phyloP scores from a whole-genome alignment of 2,113 vertebrate genomes.

The Phainopepla nitens region DNA sequence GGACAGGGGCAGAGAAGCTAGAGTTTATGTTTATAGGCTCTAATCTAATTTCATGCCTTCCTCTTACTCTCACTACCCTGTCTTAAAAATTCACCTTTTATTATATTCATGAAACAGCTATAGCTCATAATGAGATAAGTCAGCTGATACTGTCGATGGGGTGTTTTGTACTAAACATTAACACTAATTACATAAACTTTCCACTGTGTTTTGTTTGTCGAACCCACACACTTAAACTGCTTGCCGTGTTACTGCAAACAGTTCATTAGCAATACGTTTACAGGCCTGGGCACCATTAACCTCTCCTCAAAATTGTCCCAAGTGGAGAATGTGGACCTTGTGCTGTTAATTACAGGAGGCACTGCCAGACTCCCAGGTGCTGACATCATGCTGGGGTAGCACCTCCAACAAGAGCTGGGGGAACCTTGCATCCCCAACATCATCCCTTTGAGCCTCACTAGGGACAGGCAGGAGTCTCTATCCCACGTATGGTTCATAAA shows the following conservation, averaged over 20 bases:
- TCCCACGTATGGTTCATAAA: neutral
- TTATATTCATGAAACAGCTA: neutral
- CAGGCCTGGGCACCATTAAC: neutral
- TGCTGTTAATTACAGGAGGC: constrained; percentile 17
- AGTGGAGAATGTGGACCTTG: constrained; percentile 1
- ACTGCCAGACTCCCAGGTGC: neutral
- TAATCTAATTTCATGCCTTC: constrained; percentile 46
- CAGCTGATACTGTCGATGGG: neutral
- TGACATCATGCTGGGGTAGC: neutral
- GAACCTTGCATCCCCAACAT: neutral
- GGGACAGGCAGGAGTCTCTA: neutral
- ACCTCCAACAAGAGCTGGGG: neutral
- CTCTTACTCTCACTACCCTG: neutral
- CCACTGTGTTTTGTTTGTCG: neutral
- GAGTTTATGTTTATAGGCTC: neutral
- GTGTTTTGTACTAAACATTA: neutral
- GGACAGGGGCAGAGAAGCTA: neutral
- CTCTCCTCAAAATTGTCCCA: constrained; percentile 25
- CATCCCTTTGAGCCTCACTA: accelerated
- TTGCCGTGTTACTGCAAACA: neutral
- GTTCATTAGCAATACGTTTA: neutral
- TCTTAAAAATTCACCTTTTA: constrained; percentile 39
- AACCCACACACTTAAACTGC: neutral
- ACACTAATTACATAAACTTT: constrained; percentile 34
- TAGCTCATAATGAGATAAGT: neutral